phyloP scores from a whole-genome alignment of 1,140 invertebrate species.

The Ostrea denselamellosa region DNA sequence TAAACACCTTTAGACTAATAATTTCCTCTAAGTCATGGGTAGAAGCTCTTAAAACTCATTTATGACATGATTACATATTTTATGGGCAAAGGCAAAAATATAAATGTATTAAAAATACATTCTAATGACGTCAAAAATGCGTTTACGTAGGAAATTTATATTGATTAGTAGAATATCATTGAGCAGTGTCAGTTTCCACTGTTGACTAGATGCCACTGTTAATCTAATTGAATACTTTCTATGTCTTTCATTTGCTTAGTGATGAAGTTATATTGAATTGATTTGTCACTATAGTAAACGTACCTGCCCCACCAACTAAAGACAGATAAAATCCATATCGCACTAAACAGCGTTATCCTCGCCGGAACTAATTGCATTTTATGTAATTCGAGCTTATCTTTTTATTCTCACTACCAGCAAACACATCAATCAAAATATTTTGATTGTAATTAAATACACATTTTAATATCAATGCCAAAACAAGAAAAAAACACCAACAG shows the following conservation, averaged over 20 bases:
- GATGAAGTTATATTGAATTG: not conserved
- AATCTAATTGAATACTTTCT: not conserved
- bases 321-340: not conserved
- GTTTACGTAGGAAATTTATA: too few relatives aligned
- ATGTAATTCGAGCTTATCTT: conserved; percentile 1
- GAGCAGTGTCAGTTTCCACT: not conserved
- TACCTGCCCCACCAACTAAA: not conserved
- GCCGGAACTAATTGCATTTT: conserved; percentile 25
- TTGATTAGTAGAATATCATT: too few relatives aligned
- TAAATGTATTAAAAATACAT: too few relatives aligned
- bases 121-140: too few relatives aligned
- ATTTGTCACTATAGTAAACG: not conserved
- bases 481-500: too few relatives aligned
- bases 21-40: too few relatives aligned
- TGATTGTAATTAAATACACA: not conserved
- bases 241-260: not conserved
- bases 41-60: too few relatives aligned
- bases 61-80: too few relatives aligned
- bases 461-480: not conserved
- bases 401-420: not conserved
- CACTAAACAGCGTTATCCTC: not conserved
- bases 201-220: not conserved
- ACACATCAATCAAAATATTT: not conserved
- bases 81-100: too few relatives aligned
- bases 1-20: too few relatives aligned